Evolutionary conservation across 2,797 vertebrate genomes (phyloP).

Genomic region (Euphonia xanthogaster): DNA sequence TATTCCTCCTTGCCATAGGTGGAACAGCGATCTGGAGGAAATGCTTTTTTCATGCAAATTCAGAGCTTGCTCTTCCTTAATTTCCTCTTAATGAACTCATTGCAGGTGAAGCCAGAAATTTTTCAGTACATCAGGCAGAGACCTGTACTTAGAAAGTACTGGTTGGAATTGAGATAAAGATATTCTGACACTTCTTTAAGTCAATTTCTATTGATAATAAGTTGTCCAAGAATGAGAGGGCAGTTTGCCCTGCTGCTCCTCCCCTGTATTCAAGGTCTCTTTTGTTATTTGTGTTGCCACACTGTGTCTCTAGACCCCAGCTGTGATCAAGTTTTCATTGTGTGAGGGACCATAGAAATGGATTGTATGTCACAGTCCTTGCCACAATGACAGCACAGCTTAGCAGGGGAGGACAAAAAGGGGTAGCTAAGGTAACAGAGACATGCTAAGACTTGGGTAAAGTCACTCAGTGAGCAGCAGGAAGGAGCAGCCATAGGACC

Average conservation of each 20-base stretch:
- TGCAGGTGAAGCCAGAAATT: neutral
- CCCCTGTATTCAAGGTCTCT: neutral
- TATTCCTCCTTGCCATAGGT: neutral
- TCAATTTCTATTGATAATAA: neutral
- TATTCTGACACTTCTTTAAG: neutral
- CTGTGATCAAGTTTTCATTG: neutral
- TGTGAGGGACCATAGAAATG: neutral
- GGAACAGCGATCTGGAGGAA: neutral
- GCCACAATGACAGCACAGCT: neutral
- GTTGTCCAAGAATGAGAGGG: neutral
- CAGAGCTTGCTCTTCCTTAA: neutral
- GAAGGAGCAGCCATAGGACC: neutral
- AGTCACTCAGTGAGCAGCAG: neutral
- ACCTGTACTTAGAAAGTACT: neutral
- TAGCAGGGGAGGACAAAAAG: neutral
- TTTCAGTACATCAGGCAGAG: neutral
- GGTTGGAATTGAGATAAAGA: neutral
- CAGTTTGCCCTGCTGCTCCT: neutral
- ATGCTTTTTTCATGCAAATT: neutral
- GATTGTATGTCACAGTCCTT: neutral
- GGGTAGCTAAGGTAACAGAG: neutral
- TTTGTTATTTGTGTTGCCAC: neutral
- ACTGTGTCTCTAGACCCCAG: neutral
- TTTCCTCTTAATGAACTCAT: neutral
- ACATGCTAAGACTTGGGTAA: neutral